These are phyloP conservation scores for Aporrectodea caliginosa DNA, from an alignment of 1,140 invertebrate genomes.

Conservation along the genomic window DNA sequence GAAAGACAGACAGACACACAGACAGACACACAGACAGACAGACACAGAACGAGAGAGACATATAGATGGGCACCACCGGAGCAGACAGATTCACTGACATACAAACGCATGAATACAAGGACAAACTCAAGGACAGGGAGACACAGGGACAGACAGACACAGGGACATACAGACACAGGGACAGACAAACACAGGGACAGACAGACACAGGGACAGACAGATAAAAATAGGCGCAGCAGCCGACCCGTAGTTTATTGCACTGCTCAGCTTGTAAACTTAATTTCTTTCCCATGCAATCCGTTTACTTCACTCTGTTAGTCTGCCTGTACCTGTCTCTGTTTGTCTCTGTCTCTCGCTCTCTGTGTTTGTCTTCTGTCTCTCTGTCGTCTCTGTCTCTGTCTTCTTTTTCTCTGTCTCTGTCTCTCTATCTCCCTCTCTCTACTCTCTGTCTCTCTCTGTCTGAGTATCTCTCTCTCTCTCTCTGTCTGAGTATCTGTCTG, in stretches of 20 bases:
- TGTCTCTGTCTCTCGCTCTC: not conserved
- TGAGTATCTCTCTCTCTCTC: not conserved
- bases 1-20: not conserved
- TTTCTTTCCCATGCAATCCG: not conserved
- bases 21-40: not conserved
- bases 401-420: not conserved
- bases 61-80: not conserved
- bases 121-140: not conserved
- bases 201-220: too few relatives aligned
- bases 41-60: not conserved
- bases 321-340: not conserved
- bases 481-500: not conserved
- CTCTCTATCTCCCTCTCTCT: not conserved
- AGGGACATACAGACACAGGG: not conserved
- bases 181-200: too few relatives aligned
- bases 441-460: not conserved
- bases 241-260: too few relatives aligned
- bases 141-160: not conserved
- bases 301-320: not conserved
- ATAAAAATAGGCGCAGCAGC: too few relatives aligned
- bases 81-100: not conserved
- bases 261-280: too few relatives aligned
- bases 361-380: not conserved
- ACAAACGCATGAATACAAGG: not conserved
- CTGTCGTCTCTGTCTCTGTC: not conserved